Base-by-base conservation (phyloP, 1,140 invertebrate species). In the Drosophila tsacasi region DNA sequence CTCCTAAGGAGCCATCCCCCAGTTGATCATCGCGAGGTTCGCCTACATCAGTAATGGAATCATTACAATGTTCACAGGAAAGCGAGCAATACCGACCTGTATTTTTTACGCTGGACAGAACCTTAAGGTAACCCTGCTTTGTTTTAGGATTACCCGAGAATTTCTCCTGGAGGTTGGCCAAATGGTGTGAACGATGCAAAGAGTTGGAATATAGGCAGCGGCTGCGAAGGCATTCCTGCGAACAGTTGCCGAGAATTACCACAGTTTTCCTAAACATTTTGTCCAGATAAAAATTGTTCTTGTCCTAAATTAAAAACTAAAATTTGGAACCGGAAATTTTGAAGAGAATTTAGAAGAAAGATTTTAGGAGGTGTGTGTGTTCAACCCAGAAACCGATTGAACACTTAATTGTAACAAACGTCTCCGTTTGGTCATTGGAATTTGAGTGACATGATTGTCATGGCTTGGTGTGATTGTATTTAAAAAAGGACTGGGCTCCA, bases 311-410 rank as follows among this genome's bases (percentile, higher is more conserved):
- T n/a, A 8, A 12, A 58, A 17, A 40, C 47, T 23, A 13, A 37
- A 58, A 57, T 57, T 57, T 57, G 0, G 30, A 57, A 57, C 2
- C 25, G 4, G 3, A 39, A 58, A 55, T 55, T 55, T 55, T 2
- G 15, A 37, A 23, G 2, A 1, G 9, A 55, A 55, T 23, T 55
- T 55, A 0, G 30, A 55, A 23, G 8, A 23, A 17, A 23, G 23
- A 37, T 17, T 55, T 23, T 8, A 35, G 52, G 30, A 32, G 5
- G n/a, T 5, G 15, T 54, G 15, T 54, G 50, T 54, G 30, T 21
- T 55, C 35, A 17, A 15, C 21, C 32, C 19, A 0, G 9, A 6
- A 35, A 0, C 1, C 9, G 15, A 55, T 21, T 15, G 35, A 57
- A 37, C n/a, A 57, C 54, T 57, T 21, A 57, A 25, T 6, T n/a